These are phyloP conservation scores for Bothrops jararaca DNA, from an alignment of 2,113 vertebrate genomes.

Conservation along the genomic window DNA sequence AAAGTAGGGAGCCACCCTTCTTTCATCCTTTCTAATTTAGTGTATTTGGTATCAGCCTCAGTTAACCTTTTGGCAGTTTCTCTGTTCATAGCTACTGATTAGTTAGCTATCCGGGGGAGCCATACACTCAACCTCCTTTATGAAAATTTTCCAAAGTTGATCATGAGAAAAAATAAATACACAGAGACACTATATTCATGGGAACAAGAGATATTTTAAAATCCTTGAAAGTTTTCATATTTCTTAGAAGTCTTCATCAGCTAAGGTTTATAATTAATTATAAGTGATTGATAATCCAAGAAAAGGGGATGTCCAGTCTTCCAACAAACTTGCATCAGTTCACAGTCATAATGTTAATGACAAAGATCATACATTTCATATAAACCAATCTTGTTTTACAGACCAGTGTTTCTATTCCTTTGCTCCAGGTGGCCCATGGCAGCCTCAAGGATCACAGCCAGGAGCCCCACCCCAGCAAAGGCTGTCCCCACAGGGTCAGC, in stretches of 20 bases:
- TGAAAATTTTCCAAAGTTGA: neutral
- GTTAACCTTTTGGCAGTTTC: neutral
- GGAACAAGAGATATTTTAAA: neutral
- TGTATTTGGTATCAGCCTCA: neutral
- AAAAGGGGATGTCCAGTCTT: neutral
- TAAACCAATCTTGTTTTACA: neutral
- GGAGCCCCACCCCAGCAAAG: slow-evolving; percentile 69
- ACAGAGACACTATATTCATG: neutral
- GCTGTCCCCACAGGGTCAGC: slow-evolving; percentile 78
- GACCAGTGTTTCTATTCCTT: neutral
- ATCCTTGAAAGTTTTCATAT: neutral
- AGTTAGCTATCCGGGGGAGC: neutral
- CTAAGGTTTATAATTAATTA: neutral
- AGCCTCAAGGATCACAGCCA: slow-evolving; percentile 68
- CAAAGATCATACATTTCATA: neutral
- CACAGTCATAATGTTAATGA: neutral
- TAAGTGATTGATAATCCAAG: neutral
- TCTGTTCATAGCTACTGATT: neutral
- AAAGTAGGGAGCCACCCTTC: neutral
- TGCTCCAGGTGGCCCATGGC: slow-evolving; percentile 80
- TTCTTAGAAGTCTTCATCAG: neutral
- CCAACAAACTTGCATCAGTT: neutral
- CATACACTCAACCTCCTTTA: slow-evolving; percentile 4
- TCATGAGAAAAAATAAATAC: neutral
- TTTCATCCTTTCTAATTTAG: neutral